Evolutionary conservation across 2,888 invertebrate species (phyloP), one percentile per base, ranked within the genome.

Genomic region (Mesopsocus fuscifrons): DNA sequence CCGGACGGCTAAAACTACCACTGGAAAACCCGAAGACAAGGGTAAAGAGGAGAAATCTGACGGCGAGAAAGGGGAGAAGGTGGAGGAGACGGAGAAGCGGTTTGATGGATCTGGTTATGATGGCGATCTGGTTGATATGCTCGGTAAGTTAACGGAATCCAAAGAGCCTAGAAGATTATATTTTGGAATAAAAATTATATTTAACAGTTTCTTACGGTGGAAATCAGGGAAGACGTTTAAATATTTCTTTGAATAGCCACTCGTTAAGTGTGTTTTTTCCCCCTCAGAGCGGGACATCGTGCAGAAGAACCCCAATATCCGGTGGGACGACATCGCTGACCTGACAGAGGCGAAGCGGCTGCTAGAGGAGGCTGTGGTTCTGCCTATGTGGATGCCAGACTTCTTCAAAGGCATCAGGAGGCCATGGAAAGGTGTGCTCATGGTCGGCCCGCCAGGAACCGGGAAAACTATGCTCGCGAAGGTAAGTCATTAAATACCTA

Each of bases 371-470:
- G 95, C 97, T 21, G 94, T 97, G 6, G 94, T 98, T 31, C 66
- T 97, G 55, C 97, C 97, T 2, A 82, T 95, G 75, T 78, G 88
- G 72, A 92, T 97, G 80, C 97, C 97, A 2, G 91, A 95, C 56
- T 97, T 89, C 65, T 98, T 98, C 62, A 58, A 83, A 81, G 87
- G 89, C 40, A 94, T 95, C 54, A 72, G 94, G 30, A 69, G 94
- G 50, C 94, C 95, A 26, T 95, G 94, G 94, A 92, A 89, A 65
- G 94, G 91, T 16, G 88, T 91, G 2, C 64, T 91, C 31, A 89
- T 91, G 89, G 88, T 89, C 33, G 89, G 89, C 1, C 89, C 89
- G 13, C 88, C 89, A 1, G 83, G 84, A 47, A 89, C 89, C 1
- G 91, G 94, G 15, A 95, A 95, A 69, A 95, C 94, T 0, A 84